Conservation (phyloP, 2,888 invertebrate species). For the Ctenicera cuprea region DNA sequence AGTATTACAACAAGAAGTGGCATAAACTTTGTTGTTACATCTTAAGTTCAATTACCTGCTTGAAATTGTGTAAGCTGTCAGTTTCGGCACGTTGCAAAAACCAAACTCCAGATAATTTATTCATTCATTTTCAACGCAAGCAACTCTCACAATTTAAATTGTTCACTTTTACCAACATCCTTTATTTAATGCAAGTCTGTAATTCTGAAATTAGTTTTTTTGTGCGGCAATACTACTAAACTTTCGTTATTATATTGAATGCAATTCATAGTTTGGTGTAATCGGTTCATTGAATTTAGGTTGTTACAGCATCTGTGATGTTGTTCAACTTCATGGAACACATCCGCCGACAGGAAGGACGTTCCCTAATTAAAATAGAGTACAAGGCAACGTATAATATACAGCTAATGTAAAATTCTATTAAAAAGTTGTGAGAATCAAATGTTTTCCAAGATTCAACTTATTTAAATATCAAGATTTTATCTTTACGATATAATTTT, state of each 20-base stretch:
- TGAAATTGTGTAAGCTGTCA: not conserved
- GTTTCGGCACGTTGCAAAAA: not conserved
- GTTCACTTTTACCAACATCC: not conserved
- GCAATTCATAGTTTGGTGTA: slow-evolving; percentile 12
- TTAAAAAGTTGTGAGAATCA: slow-evolving; percentile 4
- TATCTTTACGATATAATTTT: not conserved
- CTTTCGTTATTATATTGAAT: no score
- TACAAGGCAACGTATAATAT: slow-evolving; percentile 32
- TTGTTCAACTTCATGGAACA: slow-evolving; percentile 39
- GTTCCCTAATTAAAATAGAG: slow-evolving; percentile 42
- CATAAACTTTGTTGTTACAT: slow-evolving; percentile 9
- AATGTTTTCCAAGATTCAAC: not conserved
- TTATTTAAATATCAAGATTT: not conserved
- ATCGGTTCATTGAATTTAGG: slow-evolving; percentile 47
- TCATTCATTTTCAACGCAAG: not conserved
- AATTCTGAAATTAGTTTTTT: no score
- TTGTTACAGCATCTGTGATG: slow-evolving; percentile 38
- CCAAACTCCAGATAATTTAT: not conserved
- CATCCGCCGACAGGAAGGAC: slow-evolving; percentile 49
- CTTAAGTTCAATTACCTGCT: not conserved
- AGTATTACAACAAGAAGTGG: slow-evolving; percentile 11
- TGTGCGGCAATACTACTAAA: no score
- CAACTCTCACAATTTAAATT: not conserved
- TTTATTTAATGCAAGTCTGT: no score
- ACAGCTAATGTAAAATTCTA: slow-evolving; percentile 2